These are phyloP conservation scores for Formica aserva DNA, from an alignment of 2,888 invertebrate species.

Conservation along the genomic window DNA sequence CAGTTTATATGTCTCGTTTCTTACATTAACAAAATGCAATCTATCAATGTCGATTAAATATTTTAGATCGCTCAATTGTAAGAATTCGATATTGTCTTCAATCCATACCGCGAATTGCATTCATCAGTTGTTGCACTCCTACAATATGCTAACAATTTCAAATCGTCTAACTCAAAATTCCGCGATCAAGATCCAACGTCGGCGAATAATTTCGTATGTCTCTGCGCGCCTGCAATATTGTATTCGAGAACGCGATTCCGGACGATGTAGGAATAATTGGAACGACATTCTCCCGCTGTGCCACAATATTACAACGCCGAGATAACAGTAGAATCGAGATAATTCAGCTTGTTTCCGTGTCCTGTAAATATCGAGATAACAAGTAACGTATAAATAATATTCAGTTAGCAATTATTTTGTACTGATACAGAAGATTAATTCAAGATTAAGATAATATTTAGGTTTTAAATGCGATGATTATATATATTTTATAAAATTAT, in stretches of 20 bases:
- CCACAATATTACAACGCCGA: slow-evolving; percentile 41
- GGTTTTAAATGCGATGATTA: background rate
- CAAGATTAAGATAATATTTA: background rate
- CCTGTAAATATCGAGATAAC: background rate
- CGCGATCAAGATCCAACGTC: slow-evolving; percentile 45
- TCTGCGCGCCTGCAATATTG: slow-evolving; percentile 27
- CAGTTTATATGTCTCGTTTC: background rate
- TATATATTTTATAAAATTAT: background rate
- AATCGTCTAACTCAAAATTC: slow-evolving; percentile 40
- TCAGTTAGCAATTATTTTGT: background rate
- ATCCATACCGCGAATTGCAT: background rate
- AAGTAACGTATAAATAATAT: background rate
- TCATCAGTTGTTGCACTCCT: background rate
- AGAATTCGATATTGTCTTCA: background rate
- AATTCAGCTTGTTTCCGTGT: slow-evolving; percentile 27
- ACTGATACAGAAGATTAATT: background rate
- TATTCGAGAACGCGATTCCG: slow-evolving; percentile 36
- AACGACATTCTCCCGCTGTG: slow-evolving; percentile 60
- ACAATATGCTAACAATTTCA: slow-evolving; percentile 39
- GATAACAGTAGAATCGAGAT: slow-evolving; percentile 46
- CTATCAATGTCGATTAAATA: slow-evolving; percentile 13
- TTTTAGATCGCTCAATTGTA: background rate
- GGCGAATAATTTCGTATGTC: slow-evolving; percentile 46
- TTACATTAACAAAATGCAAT: background rate
- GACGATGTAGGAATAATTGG: slow-evolving; percentile 57